Percentiles rank a stretch among this genome's conserved stretches.
These are phyloP conservation scores for Agonopterix alstromeriana DNA, from an alignment of 2,888 invertebrate species.

Conservation along the genomic window DNA sequence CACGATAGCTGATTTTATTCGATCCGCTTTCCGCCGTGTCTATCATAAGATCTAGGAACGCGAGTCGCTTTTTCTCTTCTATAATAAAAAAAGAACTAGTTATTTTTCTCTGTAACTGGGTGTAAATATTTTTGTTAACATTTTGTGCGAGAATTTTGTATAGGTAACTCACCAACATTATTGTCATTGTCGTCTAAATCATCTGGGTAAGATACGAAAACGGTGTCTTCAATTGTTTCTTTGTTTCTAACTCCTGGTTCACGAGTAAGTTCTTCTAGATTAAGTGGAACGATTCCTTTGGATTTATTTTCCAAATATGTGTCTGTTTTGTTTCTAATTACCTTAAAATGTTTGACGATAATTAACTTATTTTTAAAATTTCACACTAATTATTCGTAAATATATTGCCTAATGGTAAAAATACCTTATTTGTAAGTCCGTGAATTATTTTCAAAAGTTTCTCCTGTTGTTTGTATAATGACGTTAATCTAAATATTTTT, in stretches of 20 bases:
- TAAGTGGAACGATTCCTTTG: conserved; percentile 59
- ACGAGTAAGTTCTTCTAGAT: background rate
- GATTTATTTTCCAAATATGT: conserved; percentile 68
- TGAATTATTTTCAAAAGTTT: conserved; percentile 83
- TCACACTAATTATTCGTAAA: too few species aligned
- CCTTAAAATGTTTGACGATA: conserved; percentile 33
- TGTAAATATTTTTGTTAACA: background rate
- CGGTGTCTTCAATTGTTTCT: conserved; percentile 63
- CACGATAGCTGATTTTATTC: conserved; percentile 82
- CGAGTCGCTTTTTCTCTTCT: conserved; percentile 88
- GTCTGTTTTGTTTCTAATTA: conserved; percentile 78
- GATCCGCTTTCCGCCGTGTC: conserved; percentile 88
- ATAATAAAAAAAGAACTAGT: conserved; percentile 10
- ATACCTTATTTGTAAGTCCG: conserved; percentile 84
- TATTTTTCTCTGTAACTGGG: too few species aligned
- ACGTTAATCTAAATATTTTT: conserved; percentile 81
- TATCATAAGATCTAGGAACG: conserved; percentile 92
- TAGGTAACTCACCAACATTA: conserved; percentile 79
- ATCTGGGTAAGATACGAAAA: conserved; percentile 82
- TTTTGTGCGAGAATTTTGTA: background rate
- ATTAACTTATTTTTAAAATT: background rate
- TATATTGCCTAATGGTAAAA: background rate
- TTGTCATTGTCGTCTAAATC: conserved; percentile 90
- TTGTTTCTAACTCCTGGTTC: conserved; percentile 47
- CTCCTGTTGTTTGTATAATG: conserved; percentile 81